These are phyloP conservation scores for Onychomys arenicola DNA, from an alignment of 2,797 vertebrate species.

Conservation along the genomic window DNA sequence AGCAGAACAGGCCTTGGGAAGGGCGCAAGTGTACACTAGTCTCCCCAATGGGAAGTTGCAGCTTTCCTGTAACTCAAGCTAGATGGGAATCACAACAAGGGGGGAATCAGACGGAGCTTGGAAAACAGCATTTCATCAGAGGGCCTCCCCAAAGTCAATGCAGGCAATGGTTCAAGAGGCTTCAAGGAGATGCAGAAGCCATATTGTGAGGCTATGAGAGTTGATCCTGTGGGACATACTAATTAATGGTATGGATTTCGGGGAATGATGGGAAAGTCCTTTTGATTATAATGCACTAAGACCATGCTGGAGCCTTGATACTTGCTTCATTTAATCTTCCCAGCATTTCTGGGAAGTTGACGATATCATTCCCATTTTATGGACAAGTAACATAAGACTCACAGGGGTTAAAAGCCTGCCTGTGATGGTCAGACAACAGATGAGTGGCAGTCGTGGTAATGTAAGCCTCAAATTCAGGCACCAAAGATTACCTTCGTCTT, in stretches of 20 bases:
- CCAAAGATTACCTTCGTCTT: not conserved
- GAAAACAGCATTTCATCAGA: not conserved
- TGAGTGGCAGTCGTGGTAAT: not conserved
- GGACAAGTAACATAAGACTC: not conserved
- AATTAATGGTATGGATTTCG: not conserved
- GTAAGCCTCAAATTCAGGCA: not conserved
- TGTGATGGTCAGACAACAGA: not conserved
- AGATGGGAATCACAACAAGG: not conserved
- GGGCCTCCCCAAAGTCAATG: not conserved
- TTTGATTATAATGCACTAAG: not conserved
- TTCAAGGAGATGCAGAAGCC: not conserved
- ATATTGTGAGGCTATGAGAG: not conserved
- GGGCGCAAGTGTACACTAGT: accelerated
- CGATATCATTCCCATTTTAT: not conserved
- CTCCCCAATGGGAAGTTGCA: not conserved
- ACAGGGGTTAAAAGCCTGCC: not conserved
- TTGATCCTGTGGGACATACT: not conserved
- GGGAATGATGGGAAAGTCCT: not conserved
- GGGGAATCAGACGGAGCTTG: not conserved
- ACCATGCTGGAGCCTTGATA: not conserved
- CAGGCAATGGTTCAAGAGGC: not conserved
- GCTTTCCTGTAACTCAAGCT: not conserved
- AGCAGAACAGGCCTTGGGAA: not conserved
- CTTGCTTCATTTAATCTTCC: not conserved
- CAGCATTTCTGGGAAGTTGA: not conserved